Base-by-base conservation (phyloP, 2,888 invertebrate species). In the Baronia brevicornis region DNA sequence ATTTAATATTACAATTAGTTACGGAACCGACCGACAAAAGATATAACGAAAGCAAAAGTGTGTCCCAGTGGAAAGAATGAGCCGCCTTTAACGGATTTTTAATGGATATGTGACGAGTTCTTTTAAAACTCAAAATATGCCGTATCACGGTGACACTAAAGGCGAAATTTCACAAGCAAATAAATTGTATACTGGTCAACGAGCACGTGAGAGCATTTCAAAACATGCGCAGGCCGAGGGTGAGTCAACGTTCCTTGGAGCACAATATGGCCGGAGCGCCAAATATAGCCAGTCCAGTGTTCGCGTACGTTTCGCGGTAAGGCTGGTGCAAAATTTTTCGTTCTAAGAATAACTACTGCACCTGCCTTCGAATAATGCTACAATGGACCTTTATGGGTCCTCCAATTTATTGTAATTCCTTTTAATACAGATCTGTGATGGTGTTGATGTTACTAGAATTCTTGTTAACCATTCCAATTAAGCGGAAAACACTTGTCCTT, bases 131-230 rank as follows among this genome's bases (percentile, higher is more conserved):
- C 20, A 7, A 4, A 11, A 6, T 3, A 6, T 4, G 6, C 1
- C 11, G n/a, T 3, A 5, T 24, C 3, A 4, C 9, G 5, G 2
- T 9, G 3, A n/a, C 0, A 6, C 21, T 31, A 31, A 22, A 14
- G 17, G 9, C 26, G 10, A 26, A 6, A 25, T 10, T 36, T 10
- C 18, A 24, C 3, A 19, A 27, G 13, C 26, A 10, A 2, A 12
- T 5, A 19, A 9, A 13, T 11, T 12, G 17, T 20, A 28, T 28
- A 28, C 27, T 28, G 22, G 18, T n/a, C n/a, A n/a, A n/a, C 18
- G 15, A 20, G 21, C 36, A 44, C 51, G 51, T 51, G 51, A 51
- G 51, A 47, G 42, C 43, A 48, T 48, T 48, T 47, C 44, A 51
- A 51, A 48, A 48, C 48, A 51, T 24, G 31, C 34, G 42, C 36